Evolutionary conservation across 2,113 vertebrate genomes (phyloP), one percentile per base, ranked within the genome.

Genomic region (Bungarus multicinctus): DNA sequence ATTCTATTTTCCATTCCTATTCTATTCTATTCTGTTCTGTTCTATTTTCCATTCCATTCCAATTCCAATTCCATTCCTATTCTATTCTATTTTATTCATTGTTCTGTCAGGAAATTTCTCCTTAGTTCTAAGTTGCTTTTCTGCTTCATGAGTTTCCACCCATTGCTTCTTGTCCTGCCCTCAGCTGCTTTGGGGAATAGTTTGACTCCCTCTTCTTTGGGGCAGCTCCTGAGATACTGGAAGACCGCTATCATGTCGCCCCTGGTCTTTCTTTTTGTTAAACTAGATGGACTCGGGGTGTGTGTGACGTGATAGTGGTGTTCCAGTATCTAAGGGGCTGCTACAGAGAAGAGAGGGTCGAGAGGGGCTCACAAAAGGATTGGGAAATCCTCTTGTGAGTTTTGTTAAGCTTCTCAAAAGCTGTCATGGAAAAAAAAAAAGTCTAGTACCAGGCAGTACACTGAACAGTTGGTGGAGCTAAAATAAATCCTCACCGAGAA

Each of bases 401-500:
- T 60, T 45, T 60, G 58, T n/a, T 90, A 81, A 91, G 90, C 69
- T 53, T 85, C 23, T 91, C 39, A 55, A 55, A 53, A 91, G 90
- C 90, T 85, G 90, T 54, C n/a, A 85, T 85, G 69, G 90, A 91
- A 91, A 89, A 89, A 55, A 34, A 89, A 34, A 52, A 85, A 91
- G 50, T 45, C 90, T 85, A 85, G 34, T 69, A 91, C 53, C 88
- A 57, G 88, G 54, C 88, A 57, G 43, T 69, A 50, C 89, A 69
- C 8, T 50, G 58, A 90, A 55, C 90, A 91, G 90, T 91, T 91
- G 90, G 69, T 43, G 54, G 90, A 91, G 69, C 52, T 85, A 91
- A 91, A 91, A 91, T 91, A 91, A 91, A 74, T 90, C 89, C 89
- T n/a, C 64, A 8, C 2, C 3, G 43, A 90, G 89, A 81, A 91